Base-by-base conservation (phyloP, 2,113 vertebrate genomes). In the Osmerus mordax region DNA sequence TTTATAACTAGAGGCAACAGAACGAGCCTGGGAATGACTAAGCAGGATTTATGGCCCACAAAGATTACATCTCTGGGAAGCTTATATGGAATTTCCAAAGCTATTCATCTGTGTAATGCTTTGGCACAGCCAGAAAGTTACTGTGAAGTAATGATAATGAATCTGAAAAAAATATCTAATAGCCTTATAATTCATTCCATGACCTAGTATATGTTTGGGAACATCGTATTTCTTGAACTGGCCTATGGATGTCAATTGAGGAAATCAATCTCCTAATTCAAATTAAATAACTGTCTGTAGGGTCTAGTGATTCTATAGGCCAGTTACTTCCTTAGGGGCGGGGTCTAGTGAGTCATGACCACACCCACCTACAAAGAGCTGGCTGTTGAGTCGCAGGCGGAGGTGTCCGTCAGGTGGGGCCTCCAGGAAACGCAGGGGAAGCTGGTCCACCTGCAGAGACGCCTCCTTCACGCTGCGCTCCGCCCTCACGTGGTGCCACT, bases 391-490 rank as follows among this genome's bases (percentile, higher is more conserved):
- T 73, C 94, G 92, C 47, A 94, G 78, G 36, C 89, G 91, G 71
- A 93, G 91, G 14, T 92, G 91, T 51, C 94, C 95, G 18, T 97
- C 94, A 3, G 92, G 79, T 0, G 93, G 91, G 1, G 92, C 94
- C 78, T 94, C 91, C 71, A 92, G 81, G 72, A 93, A 90, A 75
- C 92, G 94, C 52, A 83, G 87, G 0, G 95, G 97, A 36, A 97
- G 93, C 88, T 83, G 92, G 88, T 99, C 95, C 21, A 99, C 94
- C 84, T 95, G 95, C 28, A 99, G 94, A 0, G 94, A 96, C 0
- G 94, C 95, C 81, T 96, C 92, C 82, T 96, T 97, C 79, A 96
- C 94, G 73, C 94, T 97, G 29, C 97, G 94, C 85, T 98, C 96
- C 0, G 94, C 96, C 78, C 78, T 86, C 21, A 99, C 67, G 0